These are phyloP conservation scores for Syrphus vitripennis DNA, from an alignment of 2,888 invertebrate genomes.

Conservation along the genomic window DNA sequence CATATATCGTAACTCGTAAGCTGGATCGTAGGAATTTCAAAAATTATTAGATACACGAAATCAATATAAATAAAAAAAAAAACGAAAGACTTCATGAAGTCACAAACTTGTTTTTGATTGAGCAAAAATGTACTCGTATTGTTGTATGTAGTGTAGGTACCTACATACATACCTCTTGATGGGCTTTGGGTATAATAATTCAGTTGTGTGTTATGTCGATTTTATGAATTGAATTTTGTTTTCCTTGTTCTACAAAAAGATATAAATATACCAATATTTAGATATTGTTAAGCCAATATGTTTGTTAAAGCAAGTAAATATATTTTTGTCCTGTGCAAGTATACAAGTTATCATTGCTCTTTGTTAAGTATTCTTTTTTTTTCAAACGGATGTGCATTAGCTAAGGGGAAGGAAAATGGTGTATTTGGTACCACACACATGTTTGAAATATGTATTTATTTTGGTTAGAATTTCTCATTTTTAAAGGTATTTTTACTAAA, in stretches of 20 bases:
- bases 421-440: not conserved
- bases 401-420: not conserved
- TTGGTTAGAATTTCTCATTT: not conserved
- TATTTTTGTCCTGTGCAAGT: not conserved
- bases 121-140: constrained; percentile 33
- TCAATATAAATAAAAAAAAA: constrained; percentile 27
- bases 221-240: constrained; percentile 26
- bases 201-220: not conserved
- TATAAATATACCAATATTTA: not conserved
- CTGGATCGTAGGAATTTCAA: constrained; percentile 54
- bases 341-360: not conserved
- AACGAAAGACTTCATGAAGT: constrained; percentile 59
- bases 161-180: not conserved
- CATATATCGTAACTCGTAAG: constrained; percentile 24
- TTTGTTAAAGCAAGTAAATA: not conserved
- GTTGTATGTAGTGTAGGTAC: no score
- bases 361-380: not conserved
- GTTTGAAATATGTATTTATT: not conserved
- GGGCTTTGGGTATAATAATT: not conserved
- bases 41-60: constrained; percentile 36
- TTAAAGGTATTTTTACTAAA: constrained; percentile 8
- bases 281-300: not conserved
- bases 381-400: not conserved
- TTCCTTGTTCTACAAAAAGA: constrained; percentile 8
- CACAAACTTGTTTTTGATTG: constrained; percentile 57